These are phyloP conservation scores for Dasypus novemcinctus DNA, from an alignment of 2,113 vertebrate genomes.

Conservation along the genomic window DNA sequence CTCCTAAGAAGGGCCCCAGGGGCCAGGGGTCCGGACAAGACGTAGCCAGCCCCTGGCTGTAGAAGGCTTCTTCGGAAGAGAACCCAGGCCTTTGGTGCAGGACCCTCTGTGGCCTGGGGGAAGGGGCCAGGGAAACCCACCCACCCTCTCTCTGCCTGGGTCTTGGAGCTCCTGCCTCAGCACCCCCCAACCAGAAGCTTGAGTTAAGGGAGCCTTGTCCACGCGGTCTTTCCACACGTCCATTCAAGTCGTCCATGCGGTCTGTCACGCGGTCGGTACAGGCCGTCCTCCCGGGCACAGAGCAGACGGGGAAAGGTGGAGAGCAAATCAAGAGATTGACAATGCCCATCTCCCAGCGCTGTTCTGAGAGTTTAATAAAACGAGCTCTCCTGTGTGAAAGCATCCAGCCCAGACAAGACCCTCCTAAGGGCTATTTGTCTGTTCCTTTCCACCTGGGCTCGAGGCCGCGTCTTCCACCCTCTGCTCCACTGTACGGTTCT, in stretches of 20 bases:
- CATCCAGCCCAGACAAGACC: background rate
- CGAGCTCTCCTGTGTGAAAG: background rate
- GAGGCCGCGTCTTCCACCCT: background rate
- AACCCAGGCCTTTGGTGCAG: accelerated
- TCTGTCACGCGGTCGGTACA: no score
- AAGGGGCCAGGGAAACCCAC: no score
- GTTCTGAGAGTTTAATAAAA: background rate
- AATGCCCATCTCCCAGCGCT: accelerated
- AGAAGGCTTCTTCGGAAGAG: background rate
- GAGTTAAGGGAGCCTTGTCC: background rate
- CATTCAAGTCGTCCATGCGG: background rate
- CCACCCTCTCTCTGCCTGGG: background rate
- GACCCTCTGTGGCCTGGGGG: background rate
- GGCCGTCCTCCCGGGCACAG: no score
- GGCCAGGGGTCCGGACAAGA: background rate
- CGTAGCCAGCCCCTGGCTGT: accelerated
- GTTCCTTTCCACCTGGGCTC: background rate
- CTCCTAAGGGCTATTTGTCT: background rate
- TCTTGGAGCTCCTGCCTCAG: accelerated
- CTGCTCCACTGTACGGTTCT: background rate
- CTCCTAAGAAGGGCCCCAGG: background rate
- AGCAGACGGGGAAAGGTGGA: no score
- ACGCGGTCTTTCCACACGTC: accelerated
- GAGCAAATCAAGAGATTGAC: background rate
- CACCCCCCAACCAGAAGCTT: background rate